Conservation (phyloP, 2,888 invertebrate species). For the Drosophila anomalata region DNA sequence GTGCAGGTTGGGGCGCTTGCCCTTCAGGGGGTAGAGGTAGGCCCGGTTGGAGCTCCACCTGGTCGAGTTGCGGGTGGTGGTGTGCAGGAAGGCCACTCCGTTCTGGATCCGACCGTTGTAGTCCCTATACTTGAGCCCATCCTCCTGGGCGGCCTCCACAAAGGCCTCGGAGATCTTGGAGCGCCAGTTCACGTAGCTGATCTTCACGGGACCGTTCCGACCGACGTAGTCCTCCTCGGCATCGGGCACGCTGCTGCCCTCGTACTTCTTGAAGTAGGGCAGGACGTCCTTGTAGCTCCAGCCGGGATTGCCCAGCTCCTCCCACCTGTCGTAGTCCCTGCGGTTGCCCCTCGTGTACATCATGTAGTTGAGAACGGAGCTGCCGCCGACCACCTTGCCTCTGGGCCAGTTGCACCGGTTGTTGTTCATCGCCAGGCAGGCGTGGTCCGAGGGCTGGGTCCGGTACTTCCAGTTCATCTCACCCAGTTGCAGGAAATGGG, state of each 20-base stretch:
- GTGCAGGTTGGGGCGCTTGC: conserved; percentile 85
- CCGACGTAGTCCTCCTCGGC: conserved; percentile 84
- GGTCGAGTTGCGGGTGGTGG: conserved; percentile 86
- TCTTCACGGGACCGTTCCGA: conserved; percentile 85
- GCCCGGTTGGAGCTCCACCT: conserved; percentile 86
- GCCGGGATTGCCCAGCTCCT: conserved; percentile 88
- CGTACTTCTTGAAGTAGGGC: conserved; percentile 91
- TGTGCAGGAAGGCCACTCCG: conserved; percentile 87
- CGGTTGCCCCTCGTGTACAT: conserved; percentile 90
- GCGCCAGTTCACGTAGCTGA: conserved; percentile 86
- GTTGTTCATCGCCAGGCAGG: conserved; percentile 90
- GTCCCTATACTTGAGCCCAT: conserved; percentile 87
- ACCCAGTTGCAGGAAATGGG: conserved; percentile 88
- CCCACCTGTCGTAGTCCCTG: conserved; percentile 91
- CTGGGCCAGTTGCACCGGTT: conserved; percentile 91
- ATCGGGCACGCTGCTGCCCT: conserved; percentile 87
- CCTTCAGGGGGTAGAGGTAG: conserved; percentile 85
- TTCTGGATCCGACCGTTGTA: conserved; percentile 87
- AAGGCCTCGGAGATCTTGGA: conserved; percentile 87
- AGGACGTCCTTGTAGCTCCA: conserved; percentile 90
- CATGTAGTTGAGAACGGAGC: conserved; percentile 92
- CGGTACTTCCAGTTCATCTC: conserved; percentile 92
- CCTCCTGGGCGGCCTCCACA: conserved; percentile 86
- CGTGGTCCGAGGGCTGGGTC: conserved; percentile 89
- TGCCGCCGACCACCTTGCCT: conserved; percentile 93